Evolutionary conservation across 1,140 invertebrate species (phyloP), one percentile per base, ranked within the genome.

Genomic region (Hylaeus volcanicus): DNA sequence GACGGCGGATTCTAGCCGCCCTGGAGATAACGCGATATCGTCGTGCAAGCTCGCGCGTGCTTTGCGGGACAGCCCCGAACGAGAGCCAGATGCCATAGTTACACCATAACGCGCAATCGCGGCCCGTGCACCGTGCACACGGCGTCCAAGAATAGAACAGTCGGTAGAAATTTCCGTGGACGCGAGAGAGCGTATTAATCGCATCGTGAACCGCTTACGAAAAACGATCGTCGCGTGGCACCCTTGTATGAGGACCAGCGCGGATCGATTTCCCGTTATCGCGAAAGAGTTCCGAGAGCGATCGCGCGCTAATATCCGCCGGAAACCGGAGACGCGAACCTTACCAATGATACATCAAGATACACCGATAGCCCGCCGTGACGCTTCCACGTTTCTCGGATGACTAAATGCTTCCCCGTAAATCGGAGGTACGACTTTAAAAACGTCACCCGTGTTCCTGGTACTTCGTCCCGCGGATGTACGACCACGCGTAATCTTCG

Each of bases 11-110:
- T 43, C 76, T n/a, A 53, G 58, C 37, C 66, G 39, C 15, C 37
- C 11, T n/a, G 12, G 61, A 45, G 76, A 79, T 79, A 73, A 73
- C 15, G 60, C 60, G n/a, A 73, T 73, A 79, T 79, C 76, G 72
- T 79, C 76, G 76, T 60, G 69, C 43, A 3, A 45, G 43, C 43
- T 45, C 15, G 60, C 56, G 9, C 15, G 37, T 9, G 3, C 9
- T 1, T 8, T 5, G 58, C 37, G 39, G 14, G 58, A 43, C 45
- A 75, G 61, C 39, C 43, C 5, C 60, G 39, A 56, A 64, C 26
- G 14, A 43, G 5, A 37, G 15, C 48, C 69, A 55, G 76, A 63
- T 71, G 61, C 43, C 60, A 43, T 37, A 75, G 66, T 81, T 75
- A 79, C 60, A 65, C 74, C 61, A 69, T 78, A 48, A 60, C 45